These are phyloP conservation scores for Brachionus angularis DNA, from an alignment of 1,140 invertebrate species.

Conservation along the genomic window DNA sequence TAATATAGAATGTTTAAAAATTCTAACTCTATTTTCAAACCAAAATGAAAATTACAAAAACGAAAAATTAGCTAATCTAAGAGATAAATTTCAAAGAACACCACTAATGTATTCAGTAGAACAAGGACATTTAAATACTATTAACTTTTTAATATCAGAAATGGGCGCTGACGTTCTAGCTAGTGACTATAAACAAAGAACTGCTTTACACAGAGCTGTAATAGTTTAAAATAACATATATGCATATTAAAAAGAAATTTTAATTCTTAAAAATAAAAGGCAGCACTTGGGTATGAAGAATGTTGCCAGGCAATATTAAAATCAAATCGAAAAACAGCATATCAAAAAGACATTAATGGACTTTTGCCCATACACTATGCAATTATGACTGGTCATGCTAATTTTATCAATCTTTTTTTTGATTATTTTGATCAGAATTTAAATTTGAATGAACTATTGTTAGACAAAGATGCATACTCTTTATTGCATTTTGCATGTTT, in stretches of 20 bases:
- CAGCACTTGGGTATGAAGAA: conserved; percentile 34
- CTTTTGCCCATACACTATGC: conserved; percentile 35
- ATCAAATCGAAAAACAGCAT: conserved; percentile 3
- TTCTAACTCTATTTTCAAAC: background rate
- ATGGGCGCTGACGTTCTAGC: background rate
- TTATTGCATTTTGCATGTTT: conserved; percentile 30
- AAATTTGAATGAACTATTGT: background rate
- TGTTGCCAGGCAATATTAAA: conserved; percentile 3
- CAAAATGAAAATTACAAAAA: background rate
- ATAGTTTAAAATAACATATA: background rate
- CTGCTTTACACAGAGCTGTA: conserved; percentile 36
- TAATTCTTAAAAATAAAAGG: no score
- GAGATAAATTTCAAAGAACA: conserved; percentile 21
- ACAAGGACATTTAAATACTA: conserved; percentile 18
- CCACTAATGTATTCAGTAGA: conserved; percentile 37
- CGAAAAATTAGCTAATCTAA: conserved; percentile 14
- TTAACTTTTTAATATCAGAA: conserved; percentile 11
- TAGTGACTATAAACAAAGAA: conserved; percentile 19
- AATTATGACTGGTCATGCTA: conserved; percentile 13
- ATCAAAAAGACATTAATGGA: conserved; percentile 24
- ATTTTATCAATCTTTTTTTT: conserved; percentile 14
- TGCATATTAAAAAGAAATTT: no score
- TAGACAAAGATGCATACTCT: conserved; percentile 25
- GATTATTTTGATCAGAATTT: background rate
- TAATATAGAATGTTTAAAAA: conserved; percentile 11